Evolutionary conservation across 2,888 invertebrate species (phyloP), one percentile per base, ranked within the genome.

Genomic region (Ichneumoninae sp.): DNA sequence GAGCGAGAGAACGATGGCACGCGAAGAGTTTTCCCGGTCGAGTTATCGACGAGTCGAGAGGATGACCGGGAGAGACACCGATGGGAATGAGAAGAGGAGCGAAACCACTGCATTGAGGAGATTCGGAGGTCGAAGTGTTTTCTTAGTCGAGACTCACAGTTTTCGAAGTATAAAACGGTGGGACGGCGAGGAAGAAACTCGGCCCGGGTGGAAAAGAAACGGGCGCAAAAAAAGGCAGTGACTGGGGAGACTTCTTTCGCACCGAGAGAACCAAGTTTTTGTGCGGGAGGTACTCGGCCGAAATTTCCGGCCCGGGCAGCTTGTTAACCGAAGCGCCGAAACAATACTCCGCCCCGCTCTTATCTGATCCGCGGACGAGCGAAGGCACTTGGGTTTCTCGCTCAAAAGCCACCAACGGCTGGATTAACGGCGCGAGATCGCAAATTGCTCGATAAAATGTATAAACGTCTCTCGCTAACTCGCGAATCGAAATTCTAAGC

Each of bases 241-340:
- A 10, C 8, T 10, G 8, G 26, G 30, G 30, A 60, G 30, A 13
- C 10, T 60, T 30, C 10, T 26, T 26, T 60, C 60, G 8, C 16
- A 30, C 5, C 30, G 13, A 36, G 65, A 26, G 26, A 57, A n/a
- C 26, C 36, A 47, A 52, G 74, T 83, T 79, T 77, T 83, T 70
- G 36, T 75, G 52, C 3, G 0, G 13, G 3, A 60, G 10, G 74
- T 57, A 69, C 54, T 60, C 65, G 68, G 60, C 36, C 65, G 79
- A 70, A 54, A 83, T 83, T 83, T 80, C 69, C 63, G 65, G 13
- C 0, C 57, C 66, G 52, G 75, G 65, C 10, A 70, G 77, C 71
- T 82, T 69, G 83, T 79, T 83, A 79, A 70, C 44, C 83, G 50
- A 79, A 75, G 40, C 75, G 68, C 50, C 47, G 65, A 70, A 83